A percentile compares a stretch with the other conserved stretches of the same genome.
These are phyloP conservation scores for Morone saxatilis DNA, from an alignment of 2,113 vertebrate species.

Conservation along the genomic window DNA sequence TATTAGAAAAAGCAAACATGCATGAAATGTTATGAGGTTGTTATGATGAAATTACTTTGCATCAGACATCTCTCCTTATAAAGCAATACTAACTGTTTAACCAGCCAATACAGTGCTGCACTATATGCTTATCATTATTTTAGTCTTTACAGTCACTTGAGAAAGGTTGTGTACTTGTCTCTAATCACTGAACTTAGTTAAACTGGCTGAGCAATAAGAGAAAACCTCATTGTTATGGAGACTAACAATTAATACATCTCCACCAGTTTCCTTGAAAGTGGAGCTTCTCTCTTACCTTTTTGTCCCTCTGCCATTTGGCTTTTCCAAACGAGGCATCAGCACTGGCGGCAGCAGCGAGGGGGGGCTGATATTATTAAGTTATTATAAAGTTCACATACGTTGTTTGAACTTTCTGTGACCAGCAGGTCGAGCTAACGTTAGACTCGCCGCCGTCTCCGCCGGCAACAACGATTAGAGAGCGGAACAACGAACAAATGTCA, in stretches of 20 bases:
- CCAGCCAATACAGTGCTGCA: not conserved
- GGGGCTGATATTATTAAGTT: not conserved
- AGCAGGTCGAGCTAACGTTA: not conserved
- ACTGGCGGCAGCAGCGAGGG: not conserved
- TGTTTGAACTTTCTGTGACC: not conserved
- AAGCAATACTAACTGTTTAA: not conserved
- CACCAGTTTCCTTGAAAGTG: not conserved
- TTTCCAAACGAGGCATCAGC: conserved; percentile 70
- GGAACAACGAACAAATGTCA: not conserved
- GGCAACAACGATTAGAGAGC: not conserved
- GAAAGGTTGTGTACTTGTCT: no score
- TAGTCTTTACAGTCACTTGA: not conserved
- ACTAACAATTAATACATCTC: not conserved
- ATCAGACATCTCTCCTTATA: not conserved
- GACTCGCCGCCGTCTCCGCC: not conserved
- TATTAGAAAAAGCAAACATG: not conserved
- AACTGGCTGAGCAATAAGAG: no score
- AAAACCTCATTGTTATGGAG: not conserved
- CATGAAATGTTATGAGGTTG: not conserved
- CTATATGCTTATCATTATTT: not conserved
- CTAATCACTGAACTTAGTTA: not conserved
- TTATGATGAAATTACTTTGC: not conserved
- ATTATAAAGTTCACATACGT: not conserved
- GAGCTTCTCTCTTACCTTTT: conserved; percentile 61
- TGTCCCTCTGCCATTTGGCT: conserved; percentile 33